phyloP scores from a whole-genome alignment of 1,140 invertebrate genomes.

The Tachypleus tridentatus region DNA sequence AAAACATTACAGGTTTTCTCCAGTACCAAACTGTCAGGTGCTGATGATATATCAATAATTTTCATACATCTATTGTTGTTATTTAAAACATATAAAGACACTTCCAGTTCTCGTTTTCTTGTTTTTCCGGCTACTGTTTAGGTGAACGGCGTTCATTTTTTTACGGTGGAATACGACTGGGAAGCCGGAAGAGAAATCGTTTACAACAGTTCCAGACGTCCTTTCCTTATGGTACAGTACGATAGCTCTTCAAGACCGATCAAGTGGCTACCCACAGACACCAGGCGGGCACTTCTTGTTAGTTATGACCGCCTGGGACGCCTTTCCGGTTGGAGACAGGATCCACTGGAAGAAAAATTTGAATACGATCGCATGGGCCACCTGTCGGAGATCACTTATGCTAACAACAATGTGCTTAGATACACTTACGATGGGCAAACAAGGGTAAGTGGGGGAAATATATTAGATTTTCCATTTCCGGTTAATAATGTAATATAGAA shows the following conservation, averaged over 20 bases:
- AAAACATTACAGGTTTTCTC: too few species aligned
- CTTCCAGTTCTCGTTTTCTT: too few species aligned
- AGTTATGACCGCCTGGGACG: slow-evolving; percentile 86
- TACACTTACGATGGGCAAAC: slow-evolving; percentile 82
- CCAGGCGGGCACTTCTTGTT: slow-evolving; percentile 62
- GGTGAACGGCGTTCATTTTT: slow-evolving; percentile 79
- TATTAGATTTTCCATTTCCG: too few species aligned
- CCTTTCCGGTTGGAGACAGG: slow-evolving; percentile 82
- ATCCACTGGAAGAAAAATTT: slow-evolving; percentile 73
- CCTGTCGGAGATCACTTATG: slow-evolving; percentile 72
- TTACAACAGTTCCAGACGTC: slow-evolving; percentile 27
- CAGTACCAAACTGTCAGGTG: too few species aligned
- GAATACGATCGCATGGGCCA: slow-evolving; percentile 74
- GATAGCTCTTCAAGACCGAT: slow-evolving; percentile 78
- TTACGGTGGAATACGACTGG: slow-evolving; percentile 85
- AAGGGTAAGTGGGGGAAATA: slow-evolving; percentile 43
- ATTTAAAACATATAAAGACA: too few species aligned
- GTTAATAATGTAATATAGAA: too few species aligned
- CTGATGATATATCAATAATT: too few species aligned
- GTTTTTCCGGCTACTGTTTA: slow-evolving; percentile 35
- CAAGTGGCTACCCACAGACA: slow-evolving; percentile 66
- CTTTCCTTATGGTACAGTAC: slow-evolving; percentile 69
- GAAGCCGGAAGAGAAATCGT: slow-evolving; percentile 78
- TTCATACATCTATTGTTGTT: too few species aligned
- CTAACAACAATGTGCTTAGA: slow-evolving; percentile 68